Evolutionary conservation across 2,888 invertebrate genomes (phyloP), one percentile per base, ranked within the genome.

Genomic region (Callosobruchus maculatus): DNA sequence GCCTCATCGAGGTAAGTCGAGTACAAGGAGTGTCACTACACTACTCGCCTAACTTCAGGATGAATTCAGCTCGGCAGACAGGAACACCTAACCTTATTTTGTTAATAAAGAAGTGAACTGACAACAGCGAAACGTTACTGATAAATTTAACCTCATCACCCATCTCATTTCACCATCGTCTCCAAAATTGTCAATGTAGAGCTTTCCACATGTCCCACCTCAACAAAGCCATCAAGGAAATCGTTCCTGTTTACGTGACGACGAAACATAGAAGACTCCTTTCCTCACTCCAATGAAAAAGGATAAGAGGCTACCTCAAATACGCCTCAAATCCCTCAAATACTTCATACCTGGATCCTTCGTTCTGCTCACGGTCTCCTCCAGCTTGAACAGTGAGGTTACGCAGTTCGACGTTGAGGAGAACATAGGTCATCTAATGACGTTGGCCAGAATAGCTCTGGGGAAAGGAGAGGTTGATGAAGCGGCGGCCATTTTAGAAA

Each of bases 401-500:
- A 77, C 72, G 22, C 74, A 75, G 20, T 72, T 78, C 71, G 85
- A 85, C 78, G 81, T 86, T 21, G 85, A 86, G 80, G 84, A 86
- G 74, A 86, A 86, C 78, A 83, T 85, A 69, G 83, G 85, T 20
- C 86, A 87, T 79, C 77, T 85, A 74, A 83, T 86, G 74, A 82
- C 84, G 18, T 75, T 87, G 73, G 86, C 86, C 0, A 82, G 85
- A 74, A 78, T 85, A 7, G 86, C 85, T 22, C 74, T 85, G 74
- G 85, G 86, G 78, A 84, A 83, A 77, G 85, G 86, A n/a, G 86
- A 88, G 72, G 76, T 82, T 0, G 84, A 85, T 7, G 83, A 84
- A 71, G 88, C 88, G 0, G 86, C 87, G 80, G 83, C 83, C 5
- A 84, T 86, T 70, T 75, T 88, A 22, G 80, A 85, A 30, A 84